Base-by-base conservation (phyloP, 2,113 vertebrate genomes). In the Macrotis lagotis region DNA sequence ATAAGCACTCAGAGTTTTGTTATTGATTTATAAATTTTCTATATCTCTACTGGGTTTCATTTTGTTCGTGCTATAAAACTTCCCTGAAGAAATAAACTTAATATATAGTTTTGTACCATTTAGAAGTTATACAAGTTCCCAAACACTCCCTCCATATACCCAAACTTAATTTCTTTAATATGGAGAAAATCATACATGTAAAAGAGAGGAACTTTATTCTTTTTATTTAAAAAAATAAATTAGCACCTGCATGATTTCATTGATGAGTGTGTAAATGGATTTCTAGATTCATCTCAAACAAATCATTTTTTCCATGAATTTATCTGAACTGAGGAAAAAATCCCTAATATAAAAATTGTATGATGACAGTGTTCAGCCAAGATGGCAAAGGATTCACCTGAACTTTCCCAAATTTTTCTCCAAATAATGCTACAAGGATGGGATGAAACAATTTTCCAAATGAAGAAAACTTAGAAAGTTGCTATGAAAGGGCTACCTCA, bases 61-160 rank as follows among this genome's bases (percentile, higher is more conserved):
- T 97, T 98, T 97, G 97, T 95, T 95, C 96, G 66, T 96, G 48
- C 48, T 98, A 93, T 25, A 98, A 98, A 97, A 88, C 44, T 74
- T 96, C 91, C 95, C 26, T 95, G 55, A 91, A 93, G 24, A 92
- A 83, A 74, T 48, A 3, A 94, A 95, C 95, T 90, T 89, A 89
- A 74, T 28, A 47, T 89, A 48, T 2, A 48, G 10, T 89, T 89
- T 26, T 10, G 1, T 97, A 97, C 95, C 93, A 96, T 92, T 96
- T 53, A 93, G 90, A 94, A 91, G 50, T n/a, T 94, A 83, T 83
- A n/a, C 24, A 97, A 95, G 91, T 8, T 48, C 47, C 3, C 88
- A 89, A 48, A 48, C 24, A 89, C 47, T 48, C 44, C 25, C n/a
- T n/a, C 59, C 59, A 74, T n/a, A 74, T n/a, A 0, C 37, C 31